Conservation (phyloP, 2,113 vertebrate species). For the Panthera leo region DNA sequence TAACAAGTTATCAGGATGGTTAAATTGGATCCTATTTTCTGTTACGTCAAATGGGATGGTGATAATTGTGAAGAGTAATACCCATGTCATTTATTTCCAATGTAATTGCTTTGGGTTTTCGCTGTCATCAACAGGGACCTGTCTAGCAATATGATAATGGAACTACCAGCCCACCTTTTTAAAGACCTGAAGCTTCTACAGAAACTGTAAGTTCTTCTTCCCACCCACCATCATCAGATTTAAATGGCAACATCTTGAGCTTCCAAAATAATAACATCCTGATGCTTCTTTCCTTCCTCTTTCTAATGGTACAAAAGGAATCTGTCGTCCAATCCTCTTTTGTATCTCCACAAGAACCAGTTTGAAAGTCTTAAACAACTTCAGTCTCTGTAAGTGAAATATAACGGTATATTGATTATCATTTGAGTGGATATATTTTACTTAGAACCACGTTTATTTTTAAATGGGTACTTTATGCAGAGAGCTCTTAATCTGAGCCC, state of each 20-base stretch:
- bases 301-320: constrained; percentile 83
- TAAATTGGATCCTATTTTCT: constrained; percentile 13
- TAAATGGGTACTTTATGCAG: background rate
- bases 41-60: constrained; percentile 20
- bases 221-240: background rate
- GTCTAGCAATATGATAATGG: constrained; percentile 85
- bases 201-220: constrained; percentile 85
- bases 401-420: background rate
- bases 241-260: constrained; percentile 32
- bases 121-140: constrained; percentile 81
- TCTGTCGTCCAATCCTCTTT: constrained; percentile 87
- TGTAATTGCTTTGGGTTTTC: constrained; percentile 49
- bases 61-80: background rate
- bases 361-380: constrained; percentile 86
- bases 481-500: background rate
- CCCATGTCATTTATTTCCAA: background rate
- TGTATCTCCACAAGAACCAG: constrained; percentile 82
- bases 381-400: constrained; percentile 88
- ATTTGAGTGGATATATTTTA: constrained; percentile 19
- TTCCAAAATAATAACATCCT: constrained; percentile 53
- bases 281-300: constrained; percentile 37
- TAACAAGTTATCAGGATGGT: constrained; percentile 13
- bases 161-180: constrained; percentile 84
- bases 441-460: background rate
- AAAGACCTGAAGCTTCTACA: constrained; percentile 85